Conservation (phyloP, 2,888 invertebrate genomes). For the Ichneumoninae sp. region DNA sequence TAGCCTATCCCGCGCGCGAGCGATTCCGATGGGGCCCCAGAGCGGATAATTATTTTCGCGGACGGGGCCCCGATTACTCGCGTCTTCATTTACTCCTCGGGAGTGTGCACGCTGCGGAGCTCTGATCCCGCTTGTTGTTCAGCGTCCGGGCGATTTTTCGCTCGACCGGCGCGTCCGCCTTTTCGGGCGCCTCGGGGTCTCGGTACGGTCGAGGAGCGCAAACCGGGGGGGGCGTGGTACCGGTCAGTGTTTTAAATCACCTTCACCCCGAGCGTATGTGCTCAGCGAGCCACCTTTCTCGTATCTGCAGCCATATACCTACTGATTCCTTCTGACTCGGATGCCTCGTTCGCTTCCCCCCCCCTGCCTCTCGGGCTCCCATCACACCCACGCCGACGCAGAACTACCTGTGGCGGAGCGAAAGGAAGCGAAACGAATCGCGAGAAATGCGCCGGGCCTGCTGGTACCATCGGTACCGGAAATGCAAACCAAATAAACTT, state of each 20-base stretch:
- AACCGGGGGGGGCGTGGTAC: conserved; percentile 73
- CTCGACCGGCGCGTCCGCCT: conserved; percentile 71
- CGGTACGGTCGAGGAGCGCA: conserved; percentile 54
- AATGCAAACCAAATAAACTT: too few relatives aligned
- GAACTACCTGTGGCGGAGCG: conserved; percentile 36
- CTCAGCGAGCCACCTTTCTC: conserved; percentile 60
- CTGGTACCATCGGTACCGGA: too few relatives aligned
- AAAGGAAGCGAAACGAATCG: conserved; percentile 57
- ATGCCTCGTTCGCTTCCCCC: conserved; percentile 14
- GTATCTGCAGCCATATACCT: conserved; percentile 34
- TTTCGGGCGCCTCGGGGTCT: conserved; percentile 69
- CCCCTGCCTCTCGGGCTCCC: conserved; percentile 18
- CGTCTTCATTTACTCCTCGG: conserved; percentile 81
- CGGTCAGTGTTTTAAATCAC: conserved; percentile 82
- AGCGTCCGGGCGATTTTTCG: conserved; percentile 71
- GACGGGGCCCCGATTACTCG: conserved; percentile 78
- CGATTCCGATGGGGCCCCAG: conserved; percentile 69
- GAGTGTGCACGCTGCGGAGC: conserved; percentile 47
- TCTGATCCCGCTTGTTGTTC: conserved; percentile 34
- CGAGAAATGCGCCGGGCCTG: conserved; percentile 14
- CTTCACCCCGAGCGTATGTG: conserved; percentile 72
- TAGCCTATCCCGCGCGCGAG: conserved; percentile 68
- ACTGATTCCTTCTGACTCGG: conserved; percentile 48
- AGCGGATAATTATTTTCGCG: conserved; percentile 83
- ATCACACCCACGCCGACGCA: conserved; percentile 49